Base-by-base conservation (phyloP, 2,888 invertebrate species). In the Labia minor region DNA sequence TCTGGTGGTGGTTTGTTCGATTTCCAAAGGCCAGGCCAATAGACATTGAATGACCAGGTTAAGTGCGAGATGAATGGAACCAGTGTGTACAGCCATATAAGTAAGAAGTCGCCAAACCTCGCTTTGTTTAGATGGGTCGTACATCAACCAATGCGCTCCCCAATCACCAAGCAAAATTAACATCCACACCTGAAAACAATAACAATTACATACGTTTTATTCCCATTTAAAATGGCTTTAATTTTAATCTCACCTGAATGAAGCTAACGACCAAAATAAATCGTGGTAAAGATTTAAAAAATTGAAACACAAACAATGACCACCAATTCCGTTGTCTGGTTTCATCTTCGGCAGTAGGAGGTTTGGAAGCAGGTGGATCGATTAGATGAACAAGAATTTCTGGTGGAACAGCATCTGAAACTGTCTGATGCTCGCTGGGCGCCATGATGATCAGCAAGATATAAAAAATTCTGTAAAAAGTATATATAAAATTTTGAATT, bases 31-130 rank as follows among this genome's bases (percentile, higher is more conserved):
- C 18, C 79, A 72, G 1, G 81, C 81, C n/a, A 81, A 78, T 63
- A 78, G 69, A 37, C 85, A 79, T 79, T 90, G 89, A 70, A 89
- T 84, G 70, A 84, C 78, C 70, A 89, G 80, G 79, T 94, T 94
- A 73, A 92, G 83, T 19, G 86, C 81, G 69, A 94, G 79, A 77
- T 94, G 93, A 64, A 86, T 81, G 73, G 83, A 81, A 77, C 86
- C 87, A 66, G 88, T 87, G 79, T 93, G 93, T 67, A 92, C 79
- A 71, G 88, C 80, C 81, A 89, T 89, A 77, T 93, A 93, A 62
- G 88, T 85, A 67, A 89, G 74, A 74, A 89, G 86, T 70, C 92
- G 83, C 93, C 92, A 94, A 21, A 87, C 80, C 77, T 90, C 83
- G 63, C 80, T 77, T 71, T 86, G 81, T 77, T 85, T 84, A 71